Percentiles rank a stretch among this genome's conserved stretches.
These are phyloP conservation scores for Cancer borealis DNA, from an alignment of 2,888 invertebrate genomes.

Conservation along the genomic window DNA sequence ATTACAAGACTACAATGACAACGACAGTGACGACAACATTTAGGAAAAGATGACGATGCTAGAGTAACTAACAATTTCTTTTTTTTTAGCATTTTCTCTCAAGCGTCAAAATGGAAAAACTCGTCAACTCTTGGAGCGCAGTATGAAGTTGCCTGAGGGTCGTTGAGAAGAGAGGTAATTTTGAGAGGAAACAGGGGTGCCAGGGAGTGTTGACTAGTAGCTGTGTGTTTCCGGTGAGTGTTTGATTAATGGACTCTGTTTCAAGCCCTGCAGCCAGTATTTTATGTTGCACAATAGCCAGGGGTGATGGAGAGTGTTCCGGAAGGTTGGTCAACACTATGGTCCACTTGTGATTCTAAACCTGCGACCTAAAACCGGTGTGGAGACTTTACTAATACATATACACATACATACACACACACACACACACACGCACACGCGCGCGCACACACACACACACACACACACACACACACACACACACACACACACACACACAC, in stretches of 20 bases:
- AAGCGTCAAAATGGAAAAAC: background rate
- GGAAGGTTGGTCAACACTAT: background rate
- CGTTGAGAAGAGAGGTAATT: background rate
- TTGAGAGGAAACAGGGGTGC: background rate
- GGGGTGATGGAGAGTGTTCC: background rate
- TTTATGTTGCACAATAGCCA: background rate
- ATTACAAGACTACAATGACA: background rate
- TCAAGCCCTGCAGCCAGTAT: background rate
- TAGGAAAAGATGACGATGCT: background rate
- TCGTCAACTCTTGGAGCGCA: background rate
- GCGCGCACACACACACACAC: slow-evolving; percentile 37
- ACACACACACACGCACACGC: background rate
- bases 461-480: background rate
- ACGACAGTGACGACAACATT: background rate
- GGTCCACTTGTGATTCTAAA: background rate
- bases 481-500: background rate
- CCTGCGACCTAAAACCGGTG: background rate
- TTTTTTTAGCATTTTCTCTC: background rate
- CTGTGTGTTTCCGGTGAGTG: background rate
- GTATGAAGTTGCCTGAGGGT: background rate
- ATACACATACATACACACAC: background rate
- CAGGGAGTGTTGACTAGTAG: background rate
- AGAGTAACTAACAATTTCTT: background rate
- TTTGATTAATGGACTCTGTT: background rate
- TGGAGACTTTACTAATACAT: background rate